Evolutionary conservation across 1,140 invertebrate species (phyloP).

Genomic region (Paramacrobiotus metropolitanus): DNA sequence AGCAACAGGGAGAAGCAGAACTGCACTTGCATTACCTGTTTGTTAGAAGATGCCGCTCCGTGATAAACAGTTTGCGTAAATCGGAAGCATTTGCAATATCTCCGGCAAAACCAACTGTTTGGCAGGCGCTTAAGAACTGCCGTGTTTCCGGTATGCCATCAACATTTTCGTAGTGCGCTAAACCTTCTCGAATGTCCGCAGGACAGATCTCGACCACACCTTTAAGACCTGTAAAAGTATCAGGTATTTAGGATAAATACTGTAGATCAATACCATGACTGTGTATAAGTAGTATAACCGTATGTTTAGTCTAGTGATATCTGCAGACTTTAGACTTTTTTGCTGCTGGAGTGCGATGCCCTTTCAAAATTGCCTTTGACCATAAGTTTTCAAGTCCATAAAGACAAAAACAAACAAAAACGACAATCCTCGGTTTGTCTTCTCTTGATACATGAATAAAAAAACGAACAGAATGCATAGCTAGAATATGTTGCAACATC

Average conservation of each 20-base stretch:
- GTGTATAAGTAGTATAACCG: background rate
- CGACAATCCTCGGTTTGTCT: too few species aligned
- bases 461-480: too few species aligned
- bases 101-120: constrained; percentile 93
- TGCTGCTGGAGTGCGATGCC: too few species aligned
- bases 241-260: background rate
- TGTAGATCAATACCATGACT: background rate
- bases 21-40: too few species aligned
- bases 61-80: constrained; percentile 77
- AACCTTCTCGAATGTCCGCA: constrained; percentile 67
- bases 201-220: constrained; percentile 35
- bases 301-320: background rate
- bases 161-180: constrained; percentile 23
- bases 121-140: constrained; percentile 16
- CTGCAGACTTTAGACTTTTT: too few species aligned
- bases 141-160: constrained; percentile 20
- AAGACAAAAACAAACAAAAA: too few species aligned
- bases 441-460: too few species aligned
- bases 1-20: too few species aligned
- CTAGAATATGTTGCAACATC: too few species aligned
- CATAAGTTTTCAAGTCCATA: too few species aligned
- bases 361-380: too few species aligned
- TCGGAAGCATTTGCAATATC: constrained; percentile 82
- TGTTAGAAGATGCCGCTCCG: constrained; percentile 75
- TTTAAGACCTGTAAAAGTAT: constrained; percentile 32